These are phyloP conservation scores for Dasyornis broadbenti DNA, from an alignment of 2,113 vertebrate species.

Conservation along the genomic window DNA sequence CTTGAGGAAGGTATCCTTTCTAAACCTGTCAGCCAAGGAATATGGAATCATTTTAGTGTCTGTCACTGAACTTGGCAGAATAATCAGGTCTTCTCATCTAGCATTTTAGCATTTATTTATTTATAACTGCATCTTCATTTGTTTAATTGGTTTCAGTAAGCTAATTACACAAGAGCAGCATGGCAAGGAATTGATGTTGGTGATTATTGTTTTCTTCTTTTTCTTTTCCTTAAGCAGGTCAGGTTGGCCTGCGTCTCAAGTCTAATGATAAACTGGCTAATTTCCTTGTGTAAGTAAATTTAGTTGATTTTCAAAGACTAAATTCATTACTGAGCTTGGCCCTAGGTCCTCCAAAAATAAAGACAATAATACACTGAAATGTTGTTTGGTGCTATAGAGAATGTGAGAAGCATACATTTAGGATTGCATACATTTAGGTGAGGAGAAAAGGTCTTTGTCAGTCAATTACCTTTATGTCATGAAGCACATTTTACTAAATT, in stretches of 20 bases:
- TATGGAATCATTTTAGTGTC: neutral
- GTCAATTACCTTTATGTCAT: neutral
- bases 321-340: neutral
- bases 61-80: neutral
- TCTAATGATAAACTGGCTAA: conserved; percentile 7
- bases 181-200: neutral
- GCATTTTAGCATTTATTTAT: neutral
- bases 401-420: neutral
- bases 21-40: neutral
- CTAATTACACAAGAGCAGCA: neutral
- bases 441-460: neutral
- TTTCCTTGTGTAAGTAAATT: neutral
- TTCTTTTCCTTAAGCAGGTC: neutral
- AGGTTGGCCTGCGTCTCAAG: neutral
- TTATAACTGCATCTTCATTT: neutral
- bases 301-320: conserved; percentile 7
- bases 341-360: neutral
- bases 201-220: neutral
- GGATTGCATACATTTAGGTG: neutral
- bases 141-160: conserved; percentile 33
- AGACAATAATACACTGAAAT: neutral
- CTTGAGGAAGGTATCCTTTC: neutral
- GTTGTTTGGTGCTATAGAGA: neutral
- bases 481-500: neutral
- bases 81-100: conserved; percentile 28